These are phyloP conservation scores for Gambusia holbrooki DNA, from an alignment of 2,113 vertebrate genomes.

Conservation along the genomic window DNA sequence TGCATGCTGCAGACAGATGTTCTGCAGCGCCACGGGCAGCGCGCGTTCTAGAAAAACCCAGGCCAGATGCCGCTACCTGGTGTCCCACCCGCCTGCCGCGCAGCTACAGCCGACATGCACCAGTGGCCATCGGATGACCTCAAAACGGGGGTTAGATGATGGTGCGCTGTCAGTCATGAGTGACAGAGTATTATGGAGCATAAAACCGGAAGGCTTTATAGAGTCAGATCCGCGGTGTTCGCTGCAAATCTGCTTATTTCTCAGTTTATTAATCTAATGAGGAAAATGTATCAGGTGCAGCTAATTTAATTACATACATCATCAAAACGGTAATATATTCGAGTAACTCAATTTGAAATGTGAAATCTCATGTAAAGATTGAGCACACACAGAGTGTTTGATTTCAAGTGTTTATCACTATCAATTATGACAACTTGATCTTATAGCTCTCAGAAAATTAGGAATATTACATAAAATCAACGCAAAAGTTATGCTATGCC, in stretches of 20 bases:
- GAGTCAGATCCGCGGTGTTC: conserved; percentile 20
- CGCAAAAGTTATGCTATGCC: not conserved
- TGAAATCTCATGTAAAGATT: too few species aligned
- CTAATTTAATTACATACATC: not conserved
- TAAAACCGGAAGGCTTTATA: conserved; percentile 19
- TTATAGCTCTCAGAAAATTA: not conserved
- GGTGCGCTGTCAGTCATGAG: conserved; percentile 57
- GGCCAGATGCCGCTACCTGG: conserved; percentile 82
- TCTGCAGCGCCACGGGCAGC: conserved; percentile 77
- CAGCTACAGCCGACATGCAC: conserved; percentile 59
- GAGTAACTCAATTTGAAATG: too few species aligned
- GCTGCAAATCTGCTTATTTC: conserved; percentile 19
- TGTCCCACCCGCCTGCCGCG: conserved; percentile 70
- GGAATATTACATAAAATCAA: not conserved
- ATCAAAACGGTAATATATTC: not conserved
- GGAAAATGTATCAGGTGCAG: not conserved
- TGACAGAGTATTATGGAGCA: conserved; percentile 31
- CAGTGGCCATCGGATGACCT: conserved; percentile 71
- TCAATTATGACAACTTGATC: not conserved
- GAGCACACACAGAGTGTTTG: not conserved
- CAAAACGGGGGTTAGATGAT: conserved; percentile 41
- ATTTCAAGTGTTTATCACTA: not conserved
- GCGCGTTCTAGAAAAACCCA: conserved; percentile 78
- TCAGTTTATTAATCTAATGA: not conserved
- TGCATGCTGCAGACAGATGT: conserved; percentile 78